Conservation (phyloP, 2,113 vertebrate genomes). For the Cavia porcellus region DNA sequence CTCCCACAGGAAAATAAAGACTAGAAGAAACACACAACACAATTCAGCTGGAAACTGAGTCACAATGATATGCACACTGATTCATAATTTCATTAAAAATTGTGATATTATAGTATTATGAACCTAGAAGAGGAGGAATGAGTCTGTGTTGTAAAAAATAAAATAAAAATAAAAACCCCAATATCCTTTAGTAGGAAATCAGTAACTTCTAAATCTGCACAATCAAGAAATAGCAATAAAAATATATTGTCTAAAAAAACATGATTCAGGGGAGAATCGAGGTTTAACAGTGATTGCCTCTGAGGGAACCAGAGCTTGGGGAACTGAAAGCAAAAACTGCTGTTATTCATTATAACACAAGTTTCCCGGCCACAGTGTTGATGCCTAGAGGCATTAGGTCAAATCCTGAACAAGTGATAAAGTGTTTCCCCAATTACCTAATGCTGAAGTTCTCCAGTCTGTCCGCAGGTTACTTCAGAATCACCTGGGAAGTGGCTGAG, state of each 20-base stretch:
- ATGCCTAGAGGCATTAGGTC: neutral
- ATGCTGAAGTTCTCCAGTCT: neutral
- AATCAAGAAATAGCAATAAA: neutral
- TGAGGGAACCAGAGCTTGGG: neutral
- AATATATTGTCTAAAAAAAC: constrained; percentile 1
- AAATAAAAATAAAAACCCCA: neutral
- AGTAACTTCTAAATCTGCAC: constrained; percentile 23
- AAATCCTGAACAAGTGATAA: neutral
- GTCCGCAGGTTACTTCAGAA: neutral
- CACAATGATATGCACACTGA: neutral
- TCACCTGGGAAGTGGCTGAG: neutral
- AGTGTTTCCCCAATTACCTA: constrained; percentile 1
- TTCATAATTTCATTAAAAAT: neutral
- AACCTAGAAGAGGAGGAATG: neutral
- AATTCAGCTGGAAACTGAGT: neutral
- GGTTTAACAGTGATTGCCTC: neutral
- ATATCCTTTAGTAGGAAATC: neutral
- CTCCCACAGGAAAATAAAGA: neutral
- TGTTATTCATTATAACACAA: neutral
- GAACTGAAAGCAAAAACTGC: neutral
- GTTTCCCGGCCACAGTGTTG: neutral
- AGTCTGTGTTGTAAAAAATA: neutral
- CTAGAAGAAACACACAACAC: neutral
- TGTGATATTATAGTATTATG: neutral
- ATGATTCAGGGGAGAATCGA: neutral